These are phyloP conservation scores for Apis dorsata DNA, from an alignment of 1,140 invertebrate species.

Conservation along the genomic window DNA sequence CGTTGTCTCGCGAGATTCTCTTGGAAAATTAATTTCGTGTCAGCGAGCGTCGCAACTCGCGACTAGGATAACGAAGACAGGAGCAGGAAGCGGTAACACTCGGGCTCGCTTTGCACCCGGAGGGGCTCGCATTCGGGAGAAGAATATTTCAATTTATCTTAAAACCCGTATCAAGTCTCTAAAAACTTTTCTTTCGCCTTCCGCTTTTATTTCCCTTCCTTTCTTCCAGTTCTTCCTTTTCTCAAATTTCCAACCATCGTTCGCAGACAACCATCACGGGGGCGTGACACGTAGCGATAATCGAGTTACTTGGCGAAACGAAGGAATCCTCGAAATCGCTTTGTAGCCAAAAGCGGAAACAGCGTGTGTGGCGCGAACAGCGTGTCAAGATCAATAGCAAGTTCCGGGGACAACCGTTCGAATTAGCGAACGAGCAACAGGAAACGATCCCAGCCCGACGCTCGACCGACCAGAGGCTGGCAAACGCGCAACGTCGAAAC, in stretches of 20 bases:
- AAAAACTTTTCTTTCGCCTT: background rate
- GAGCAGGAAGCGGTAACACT: background rate
- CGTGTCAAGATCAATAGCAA: constrained; percentile 8
- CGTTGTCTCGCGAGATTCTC: constrained; percentile 3
- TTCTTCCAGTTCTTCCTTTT: background rate
- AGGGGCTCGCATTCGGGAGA: background rate
- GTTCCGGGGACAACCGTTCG: background rate
- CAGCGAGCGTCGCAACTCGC: background rate
- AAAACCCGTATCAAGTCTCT: background rate
- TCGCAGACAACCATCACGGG: background rate
- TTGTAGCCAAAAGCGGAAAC: background rate
- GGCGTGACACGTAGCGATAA: background rate
- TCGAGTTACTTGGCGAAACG: background rate
- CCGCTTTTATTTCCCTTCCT: no score
- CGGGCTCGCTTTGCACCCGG: background rate
- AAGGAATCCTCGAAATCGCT: background rate
- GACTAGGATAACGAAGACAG: background rate
- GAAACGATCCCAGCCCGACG: constrained; percentile 5
- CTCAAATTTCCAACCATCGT: background rate
- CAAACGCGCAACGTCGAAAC: constrained; percentile 2
- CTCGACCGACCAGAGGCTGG: background rate
- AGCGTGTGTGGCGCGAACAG: background rate
- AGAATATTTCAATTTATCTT: constrained; percentile 20
- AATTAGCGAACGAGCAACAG: constrained; percentile 30
- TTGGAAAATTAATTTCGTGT: constrained; percentile 34